Evolutionary conservation across 2,888 invertebrate species (phyloP).

Genomic region (Neelides folsomi): DNA sequence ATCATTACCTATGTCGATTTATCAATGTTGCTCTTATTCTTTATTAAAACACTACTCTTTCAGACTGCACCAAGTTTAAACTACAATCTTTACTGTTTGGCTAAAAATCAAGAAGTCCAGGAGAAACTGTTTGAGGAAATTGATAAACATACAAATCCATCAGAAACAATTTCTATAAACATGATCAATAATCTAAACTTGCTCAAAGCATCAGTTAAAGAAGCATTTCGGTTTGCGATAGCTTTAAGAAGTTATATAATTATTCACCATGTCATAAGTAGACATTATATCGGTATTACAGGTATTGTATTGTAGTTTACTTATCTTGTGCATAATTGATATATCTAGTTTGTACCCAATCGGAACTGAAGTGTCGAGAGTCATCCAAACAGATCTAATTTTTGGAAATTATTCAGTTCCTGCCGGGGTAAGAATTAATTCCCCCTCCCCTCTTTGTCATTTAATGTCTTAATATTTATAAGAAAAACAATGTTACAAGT

Average conservation of each 20-base stretch:
- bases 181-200: slow-evolving; percentile 40
- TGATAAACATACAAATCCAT: slow-evolving; percentile 19
- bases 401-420: slow-evolving; percentile 47
- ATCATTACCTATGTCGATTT: no score
- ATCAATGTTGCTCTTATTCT: no score
- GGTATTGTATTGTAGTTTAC: no score
- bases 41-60: no score
- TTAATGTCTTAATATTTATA: no score
- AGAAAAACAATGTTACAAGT: no score
- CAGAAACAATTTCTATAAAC: slow-evolving; percentile 37
- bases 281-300: no score
- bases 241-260: not conserved
- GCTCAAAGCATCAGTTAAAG: slow-evolving; percentile 52
- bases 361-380: slow-evolving; percentile 37
- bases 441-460: no score
- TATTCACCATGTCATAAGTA: no score
- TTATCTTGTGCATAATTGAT: no score
- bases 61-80: slow-evolving; percentile 41
- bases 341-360: slow-evolving; percentile 36
- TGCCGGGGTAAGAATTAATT: slow-evolving; percentile 34
- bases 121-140: slow-evolving; percentile 37
- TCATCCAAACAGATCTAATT: slow-evolving; percentile 43
- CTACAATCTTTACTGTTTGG: slow-evolving; percentile 34
- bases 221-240: slow-evolving; percentile 42
- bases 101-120: slow-evolving; percentile 25